phyloP scores from a whole-genome alignment of 2,888 invertebrate species.

The Smittia sp. region DNA sequence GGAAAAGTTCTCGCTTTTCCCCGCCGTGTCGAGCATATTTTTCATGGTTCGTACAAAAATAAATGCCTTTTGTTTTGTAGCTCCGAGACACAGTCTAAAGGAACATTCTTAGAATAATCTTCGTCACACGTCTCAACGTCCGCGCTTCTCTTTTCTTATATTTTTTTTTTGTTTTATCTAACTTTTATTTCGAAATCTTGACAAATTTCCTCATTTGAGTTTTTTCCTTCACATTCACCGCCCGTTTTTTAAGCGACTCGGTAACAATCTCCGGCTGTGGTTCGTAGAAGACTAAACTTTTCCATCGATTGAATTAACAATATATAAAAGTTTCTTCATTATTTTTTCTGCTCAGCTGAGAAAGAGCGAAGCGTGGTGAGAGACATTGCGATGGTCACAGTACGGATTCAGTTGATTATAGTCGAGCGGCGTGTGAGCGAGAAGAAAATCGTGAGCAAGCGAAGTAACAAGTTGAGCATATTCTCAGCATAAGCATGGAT shows the following conservation, averaged over 20 bases:
- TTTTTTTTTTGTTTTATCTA: neutral
- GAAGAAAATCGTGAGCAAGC: neutral
- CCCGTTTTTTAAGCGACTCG: slow-evolving; percentile 13
- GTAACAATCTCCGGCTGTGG: slow-evolving; percentile 37
- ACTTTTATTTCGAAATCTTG: slow-evolving; percentile 11
- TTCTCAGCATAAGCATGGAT: neutral
- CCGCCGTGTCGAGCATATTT: neutral
- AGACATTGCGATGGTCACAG: neutral
- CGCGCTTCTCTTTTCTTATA: neutral
- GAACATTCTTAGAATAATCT: neutral
- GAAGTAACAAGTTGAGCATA: slow-evolving; percentile 34
- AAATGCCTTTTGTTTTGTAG: slow-evolving; percentile 11
- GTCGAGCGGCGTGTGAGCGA: neutral
- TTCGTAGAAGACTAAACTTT: slow-evolving; percentile 31
- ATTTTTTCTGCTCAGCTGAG: neutral
- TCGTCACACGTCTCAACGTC: neutral
- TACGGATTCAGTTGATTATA: neutral
- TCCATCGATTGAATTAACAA: slow-evolving; percentile 39
- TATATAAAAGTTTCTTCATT: slow-evolving; percentile 30
- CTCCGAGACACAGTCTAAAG: neutral
- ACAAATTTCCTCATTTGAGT: slow-evolving; percentile 20
- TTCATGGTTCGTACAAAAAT: slow-evolving; percentile 1
- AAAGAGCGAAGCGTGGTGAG: neutral
- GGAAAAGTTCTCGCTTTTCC: slow-evolving; percentile 10
- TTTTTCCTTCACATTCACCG: slow-evolving; percentile 34